Percentiles rank a stretch among this genome's conserved stretches.
These are phyloP conservation scores for Probaryconus sp. DNA, from an alignment of 1,140 invertebrate genomes.

Conservation along the genomic window DNA sequence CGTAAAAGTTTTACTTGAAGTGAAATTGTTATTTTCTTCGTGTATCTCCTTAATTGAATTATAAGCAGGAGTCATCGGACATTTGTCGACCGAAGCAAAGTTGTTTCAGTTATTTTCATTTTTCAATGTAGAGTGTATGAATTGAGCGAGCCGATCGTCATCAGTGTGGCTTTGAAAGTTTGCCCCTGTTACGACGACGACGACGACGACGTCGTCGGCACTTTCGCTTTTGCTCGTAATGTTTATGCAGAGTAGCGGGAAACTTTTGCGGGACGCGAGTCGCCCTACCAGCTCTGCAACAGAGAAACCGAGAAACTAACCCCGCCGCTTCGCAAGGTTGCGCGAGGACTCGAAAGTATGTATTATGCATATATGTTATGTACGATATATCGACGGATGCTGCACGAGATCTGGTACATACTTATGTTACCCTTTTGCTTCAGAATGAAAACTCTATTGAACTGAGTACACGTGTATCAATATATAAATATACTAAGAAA, in stretches of 20 bases:
- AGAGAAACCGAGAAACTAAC: conserved; percentile 55
- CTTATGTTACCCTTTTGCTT: conserved; percentile 41
- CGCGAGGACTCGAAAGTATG: conserved; percentile 47
- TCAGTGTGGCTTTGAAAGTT: conserved; percentile 67
- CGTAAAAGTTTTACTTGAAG: too few species aligned
- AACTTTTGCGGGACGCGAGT: conserved; percentile 71
- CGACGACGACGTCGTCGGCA: conserved; percentile 69
- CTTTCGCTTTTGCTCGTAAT: conserved; percentile 77
- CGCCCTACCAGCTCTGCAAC: conserved; percentile 45
- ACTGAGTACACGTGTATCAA: conserved; percentile 1
- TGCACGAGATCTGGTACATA: conserved; percentile 40
- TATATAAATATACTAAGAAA: neutral
- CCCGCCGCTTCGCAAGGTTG: conserved; percentile 48
- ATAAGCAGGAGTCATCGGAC: too few species aligned
- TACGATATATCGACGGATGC: conserved; percentile 45
- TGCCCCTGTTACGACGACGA: conserved; percentile 68
- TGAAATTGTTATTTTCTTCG: too few species aligned
- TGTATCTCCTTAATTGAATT: too few species aligned
- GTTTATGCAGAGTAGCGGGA: conserved; percentile 76
- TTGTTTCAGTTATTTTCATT: conserved; percentile 29
- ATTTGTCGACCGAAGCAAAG: too few species aligned
- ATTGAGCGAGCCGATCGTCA: conserved; percentile 44
- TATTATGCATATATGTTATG: conserved; percentile 52
- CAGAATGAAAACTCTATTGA: conserved; percentile 49
- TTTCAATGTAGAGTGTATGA: conserved; percentile 40